Conservation (phyloP, 1,140 invertebrate species). For the Drosophila suzukii region DNA sequence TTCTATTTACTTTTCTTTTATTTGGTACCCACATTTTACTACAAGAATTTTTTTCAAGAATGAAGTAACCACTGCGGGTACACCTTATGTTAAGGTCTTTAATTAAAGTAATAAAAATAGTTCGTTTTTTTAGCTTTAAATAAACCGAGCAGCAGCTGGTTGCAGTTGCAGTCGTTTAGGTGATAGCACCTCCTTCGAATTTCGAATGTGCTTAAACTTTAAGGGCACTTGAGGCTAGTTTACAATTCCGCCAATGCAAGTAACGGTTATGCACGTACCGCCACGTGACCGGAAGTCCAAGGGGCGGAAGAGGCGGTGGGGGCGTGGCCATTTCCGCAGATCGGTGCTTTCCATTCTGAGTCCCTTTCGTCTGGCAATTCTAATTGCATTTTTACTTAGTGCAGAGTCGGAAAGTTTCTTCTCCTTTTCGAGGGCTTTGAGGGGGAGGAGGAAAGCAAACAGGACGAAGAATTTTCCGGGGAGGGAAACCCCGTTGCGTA, state of each 20-base stretch:
- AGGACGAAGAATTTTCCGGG: neutral
- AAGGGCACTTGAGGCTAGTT: conserved; percentile 25
- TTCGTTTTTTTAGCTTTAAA: conserved; percentile 5
- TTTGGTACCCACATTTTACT: no score
- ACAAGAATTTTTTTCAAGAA: no score
- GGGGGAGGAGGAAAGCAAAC: neutral
- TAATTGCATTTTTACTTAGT: conserved; percentile 83
- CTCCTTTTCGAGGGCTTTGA: neutral
- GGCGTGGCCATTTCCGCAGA: conserved; percentile 32
- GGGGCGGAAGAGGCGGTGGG: neutral
- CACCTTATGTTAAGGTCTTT: neutral
- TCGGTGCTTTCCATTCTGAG: conserved; percentile 50
- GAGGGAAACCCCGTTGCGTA: conserved; percentile 37
- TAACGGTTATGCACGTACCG: conserved; percentile 64
- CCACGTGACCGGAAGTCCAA: conserved; percentile 38
- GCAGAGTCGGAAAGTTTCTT: conserved; percentile 53
- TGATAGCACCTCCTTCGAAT: conserved; percentile 21
- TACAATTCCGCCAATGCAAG: conserved; percentile 33
- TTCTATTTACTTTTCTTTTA: no score
- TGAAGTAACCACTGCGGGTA: neutral
- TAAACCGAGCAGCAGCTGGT: conserved; percentile 19
- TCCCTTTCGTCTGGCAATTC: conserved; percentile 51
- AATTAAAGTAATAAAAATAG: neutral
- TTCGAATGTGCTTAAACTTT: conserved; percentile 13
- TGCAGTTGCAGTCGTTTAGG: conserved; percentile 20